phyloP scores from a whole-genome alignment of 2,797 vertebrate genomes.

The Cuniculus paca region DNA sequence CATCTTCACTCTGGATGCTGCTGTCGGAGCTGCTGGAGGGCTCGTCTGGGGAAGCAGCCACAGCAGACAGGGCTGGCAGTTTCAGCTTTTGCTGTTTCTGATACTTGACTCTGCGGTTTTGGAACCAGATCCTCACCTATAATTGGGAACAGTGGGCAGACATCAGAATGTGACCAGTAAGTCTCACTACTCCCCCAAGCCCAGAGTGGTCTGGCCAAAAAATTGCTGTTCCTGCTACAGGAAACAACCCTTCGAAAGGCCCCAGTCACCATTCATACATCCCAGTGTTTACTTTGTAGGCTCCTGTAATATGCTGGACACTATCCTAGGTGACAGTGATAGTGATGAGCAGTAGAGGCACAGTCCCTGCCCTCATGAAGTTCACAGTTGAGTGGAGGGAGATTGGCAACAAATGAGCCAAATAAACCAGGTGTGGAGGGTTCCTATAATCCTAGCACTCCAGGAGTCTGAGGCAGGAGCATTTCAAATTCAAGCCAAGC shows the following conservation, averaged over 20 bases:
- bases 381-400: not conserved
- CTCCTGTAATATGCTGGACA: not conserved
- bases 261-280: not conserved
- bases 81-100: slow-evolving; percentile 90
- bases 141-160: not conserved
- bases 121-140: slow-evolving; percentile 92
- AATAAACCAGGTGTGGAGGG: not conserved
- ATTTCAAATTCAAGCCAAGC: not conserved
- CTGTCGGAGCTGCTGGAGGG: slow-evolving; percentile 67
- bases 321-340: not conserved
- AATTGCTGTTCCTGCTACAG: slow-evolving; percentile 12
- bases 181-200: not conserved
- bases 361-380: not conserved
- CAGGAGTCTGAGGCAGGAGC: not conserved
- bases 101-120: slow-evolving; percentile 91
- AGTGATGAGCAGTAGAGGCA: not conserved
- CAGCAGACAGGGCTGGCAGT: slow-evolving; percentile 73
- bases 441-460: not conserved
- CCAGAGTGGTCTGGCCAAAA: not conserved
- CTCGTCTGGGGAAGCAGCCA: not conserved
- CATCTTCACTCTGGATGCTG: slow-evolving; percentile 24
- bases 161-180: slow-evolving; percentile 37
- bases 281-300: not conserved
- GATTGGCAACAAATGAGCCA: not conserved
- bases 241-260: not conserved